Percentiles rank a stretch among this genome's conserved stretches.
These are phyloP conservation scores for Ostrea edulis DNA, from an alignment of 1,140 invertebrate species.

Conservation along the genomic window DNA sequence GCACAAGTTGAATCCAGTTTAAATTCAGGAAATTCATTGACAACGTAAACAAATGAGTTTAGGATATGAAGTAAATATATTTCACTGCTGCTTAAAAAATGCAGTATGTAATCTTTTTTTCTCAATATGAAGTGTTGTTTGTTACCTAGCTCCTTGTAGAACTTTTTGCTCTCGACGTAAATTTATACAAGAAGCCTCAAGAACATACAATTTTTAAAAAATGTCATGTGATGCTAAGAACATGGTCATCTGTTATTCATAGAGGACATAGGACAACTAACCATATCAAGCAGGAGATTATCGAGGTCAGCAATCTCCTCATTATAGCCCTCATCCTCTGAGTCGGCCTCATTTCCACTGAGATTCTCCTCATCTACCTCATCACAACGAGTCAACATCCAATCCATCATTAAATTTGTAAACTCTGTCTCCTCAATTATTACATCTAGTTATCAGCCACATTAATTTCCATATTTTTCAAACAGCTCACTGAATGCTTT, in stretches of 20 bases:
- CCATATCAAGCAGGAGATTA: constrained; percentile 40
- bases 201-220: neutral
- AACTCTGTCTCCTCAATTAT: neutral
- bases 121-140: neutral
- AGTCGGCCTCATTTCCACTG: constrained; percentile 42
- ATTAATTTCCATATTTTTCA: constrained; percentile 7
- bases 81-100: no score
- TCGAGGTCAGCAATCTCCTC: constrained; percentile 42
- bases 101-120: no score
- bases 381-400: constrained; percentile 48
- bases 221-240: neutral
- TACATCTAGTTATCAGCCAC: neutral
- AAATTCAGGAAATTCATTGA: no score
- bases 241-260: neutral
- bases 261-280: constrained; percentile 19
- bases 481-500: neutral
- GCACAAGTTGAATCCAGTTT: no score
- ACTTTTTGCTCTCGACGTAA: neutral
- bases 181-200: neutral
- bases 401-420: constrained; percentile 36
- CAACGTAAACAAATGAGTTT: no score
- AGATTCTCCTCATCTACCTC: constrained; percentile 43
- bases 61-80: no score
- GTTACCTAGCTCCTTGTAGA: neutral
- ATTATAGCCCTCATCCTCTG: constrained; percentile 40